A percentile compares a stretch with the other conserved stretches of the same genome.
These are phyloP conservation scores for Campylomormyrus tamandua DNA, from an alignment of 2,113 vertebrate genomes.

Conservation along the genomic window DNA sequence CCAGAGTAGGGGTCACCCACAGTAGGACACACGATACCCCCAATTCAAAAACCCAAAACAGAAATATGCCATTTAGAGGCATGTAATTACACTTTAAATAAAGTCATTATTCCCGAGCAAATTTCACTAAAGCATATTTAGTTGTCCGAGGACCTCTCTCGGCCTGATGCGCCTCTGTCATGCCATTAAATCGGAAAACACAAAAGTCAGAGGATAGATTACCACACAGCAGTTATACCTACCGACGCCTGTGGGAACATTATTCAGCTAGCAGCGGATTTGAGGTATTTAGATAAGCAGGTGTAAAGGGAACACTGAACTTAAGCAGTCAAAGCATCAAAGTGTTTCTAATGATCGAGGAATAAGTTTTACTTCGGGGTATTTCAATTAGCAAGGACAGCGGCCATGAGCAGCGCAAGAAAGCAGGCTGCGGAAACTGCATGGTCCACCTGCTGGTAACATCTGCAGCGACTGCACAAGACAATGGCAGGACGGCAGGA, in stretches of 20 bases:
- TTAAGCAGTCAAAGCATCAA: not conserved
- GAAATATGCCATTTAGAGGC: not conserved
- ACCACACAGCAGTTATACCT: slow-evolving; percentile 19
- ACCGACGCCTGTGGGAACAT: slow-evolving; percentile 14
- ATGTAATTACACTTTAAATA: not conserved
- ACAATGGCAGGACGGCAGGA: not conserved
- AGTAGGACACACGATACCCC: not conserved
- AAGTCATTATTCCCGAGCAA: not conserved
- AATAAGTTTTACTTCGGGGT: not conserved
- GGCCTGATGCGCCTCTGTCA: not conserved
- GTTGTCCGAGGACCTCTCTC: not conserved
- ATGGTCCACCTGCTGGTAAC: not conserved
- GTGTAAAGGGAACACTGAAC: not conserved
- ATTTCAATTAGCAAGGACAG: not conserved
- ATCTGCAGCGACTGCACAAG: not conserved
- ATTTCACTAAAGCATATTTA: slow-evolving; percentile 15
- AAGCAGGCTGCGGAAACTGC: not conserved
- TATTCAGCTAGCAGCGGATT: slow-evolving; percentile 11
- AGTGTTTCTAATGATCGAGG: not conserved
- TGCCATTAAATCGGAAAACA: not conserved
- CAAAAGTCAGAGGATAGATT: slow-evolving; percentile 21
- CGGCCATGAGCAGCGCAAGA: not conserved
- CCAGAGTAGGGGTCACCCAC: not conserved
- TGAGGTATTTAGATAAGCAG: slow-evolving; percentile 4
- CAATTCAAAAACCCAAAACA: not conserved